Evolutionary conservation across 2,797 vertebrate genomes (phyloP).

Genomic region (Ispidina picta): DNA sequence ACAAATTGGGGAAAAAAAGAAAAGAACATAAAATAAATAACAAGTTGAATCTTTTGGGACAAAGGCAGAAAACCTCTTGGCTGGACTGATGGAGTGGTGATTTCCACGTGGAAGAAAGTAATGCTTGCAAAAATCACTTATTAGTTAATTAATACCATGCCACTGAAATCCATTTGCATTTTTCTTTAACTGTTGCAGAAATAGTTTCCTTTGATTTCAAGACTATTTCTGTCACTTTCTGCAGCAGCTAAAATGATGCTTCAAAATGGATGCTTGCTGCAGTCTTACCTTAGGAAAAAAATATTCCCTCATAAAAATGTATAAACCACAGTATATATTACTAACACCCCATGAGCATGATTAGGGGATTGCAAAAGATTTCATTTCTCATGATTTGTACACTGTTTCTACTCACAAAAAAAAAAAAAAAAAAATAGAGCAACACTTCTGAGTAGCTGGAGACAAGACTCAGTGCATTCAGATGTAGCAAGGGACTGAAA

Average conservation of each 20-base stretch:
- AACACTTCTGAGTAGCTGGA: not conserved
- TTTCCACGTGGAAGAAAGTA: not conserved
- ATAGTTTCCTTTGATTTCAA: not conserved
- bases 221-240: not conserved
- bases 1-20: not conserved
- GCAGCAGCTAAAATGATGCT: not conserved
- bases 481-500: not conserved
- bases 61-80: conserved; percentile 61
- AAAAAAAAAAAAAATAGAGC: not conserved
- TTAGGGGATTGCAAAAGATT: not conserved
- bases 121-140: conserved; percentile 3
- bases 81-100: not conserved
- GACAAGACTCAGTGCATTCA: not conserved
- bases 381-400: not conserved
- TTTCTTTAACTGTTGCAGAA: not conserved
- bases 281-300: not conserved
- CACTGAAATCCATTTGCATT: not conserved
- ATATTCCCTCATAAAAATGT: not conserved
- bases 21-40: not conserved
- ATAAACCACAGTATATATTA: not conserved
- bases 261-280: not conserved
- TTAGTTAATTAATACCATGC: conserved; percentile 1
- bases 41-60: conserved; percentile 30
- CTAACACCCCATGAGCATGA: not conserved
- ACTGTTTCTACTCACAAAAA: not conserved